Base-by-base conservation (phyloP, 2,888 invertebrate species). In the Litoditis marina region DNA sequence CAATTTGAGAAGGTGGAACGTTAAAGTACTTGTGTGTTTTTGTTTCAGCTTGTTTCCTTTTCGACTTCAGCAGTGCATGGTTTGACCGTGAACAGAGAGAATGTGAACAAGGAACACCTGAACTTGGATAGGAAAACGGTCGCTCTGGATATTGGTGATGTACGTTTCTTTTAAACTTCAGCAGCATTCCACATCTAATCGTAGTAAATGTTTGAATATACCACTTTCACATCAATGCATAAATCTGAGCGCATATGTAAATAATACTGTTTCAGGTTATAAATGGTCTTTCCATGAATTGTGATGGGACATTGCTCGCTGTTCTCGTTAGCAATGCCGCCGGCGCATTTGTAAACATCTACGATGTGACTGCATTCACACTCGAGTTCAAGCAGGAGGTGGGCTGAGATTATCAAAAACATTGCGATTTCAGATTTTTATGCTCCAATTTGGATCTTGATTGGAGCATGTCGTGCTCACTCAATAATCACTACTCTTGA, bases 281-380 rank as follows among this genome's bases (percentile, higher is more conserved):
- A 32, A 59, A 64, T n/a, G 63, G 60, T 28, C 54, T 69, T 30
- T 61, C 66, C 30, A 42, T 66, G 11, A 72, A 69, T 63, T 72
- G 66, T 22, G 66, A 73, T 53, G 75, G 75, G 16, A 74, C 65
- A 1, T 66, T 74, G n/a, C 63, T 77, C 27, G 74, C 68, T 4
- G 58, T 73, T 7, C 66, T 68, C 13, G 69, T 67, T 11, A 52
- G 49, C 27, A 65, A 66, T 8, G 34, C 58, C n/a, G 59, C 66
- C 19, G 75, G 76, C 27, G 64, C 72, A 11, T 77, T 76, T 36
- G 74, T 76, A 2, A 62, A 75, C 42, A 57, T 78, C 8, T 76
- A 66, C 52, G 72, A 76, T 50, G 62, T 72, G 19, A 39, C 47
- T 19, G 44, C 65, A 5, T 69, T 74, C 47, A 34, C 63, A 6